Evolutionary conservation across 1,140 invertebrate genomes (phyloP).

Genomic region (Doryteuthis pealeii): DNA sequence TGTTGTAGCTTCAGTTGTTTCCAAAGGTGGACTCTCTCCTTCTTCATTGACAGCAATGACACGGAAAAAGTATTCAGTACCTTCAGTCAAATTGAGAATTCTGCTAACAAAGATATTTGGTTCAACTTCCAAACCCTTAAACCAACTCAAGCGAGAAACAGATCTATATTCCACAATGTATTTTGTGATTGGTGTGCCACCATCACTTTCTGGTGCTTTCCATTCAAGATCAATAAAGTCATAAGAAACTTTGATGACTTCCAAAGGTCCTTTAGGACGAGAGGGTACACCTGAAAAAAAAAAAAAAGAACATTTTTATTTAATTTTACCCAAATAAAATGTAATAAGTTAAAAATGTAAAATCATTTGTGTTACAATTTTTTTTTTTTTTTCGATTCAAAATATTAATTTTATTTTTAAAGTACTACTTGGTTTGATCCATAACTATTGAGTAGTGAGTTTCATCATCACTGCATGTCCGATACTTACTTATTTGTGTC

Average conservation of each 20-base stretch:
- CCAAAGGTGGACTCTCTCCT: slow-evolving; percentile 81
- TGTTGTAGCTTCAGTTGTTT: slow-evolving; percentile 65
- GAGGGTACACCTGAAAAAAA: slow-evolving; percentile 72
- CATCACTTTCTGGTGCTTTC: slow-evolving; percentile 89
- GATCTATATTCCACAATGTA: slow-evolving; percentile 94
- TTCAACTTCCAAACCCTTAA: slow-evolving; percentile 35
- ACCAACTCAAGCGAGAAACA: slow-evolving; percentile 33
- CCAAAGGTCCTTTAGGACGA: slow-evolving; percentile 89
- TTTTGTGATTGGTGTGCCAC: slow-evolving; percentile 88
- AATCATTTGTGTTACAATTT: too few relatives aligned
- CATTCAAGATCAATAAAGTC: slow-evolving; percentile 79
- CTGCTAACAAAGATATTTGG: slow-evolving; percentile 61
- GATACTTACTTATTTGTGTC: too few relatives aligned
- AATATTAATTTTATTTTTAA: too few relatives aligned
- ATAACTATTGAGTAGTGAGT: too few relatives aligned
- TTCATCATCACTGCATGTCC: too few relatives aligned
- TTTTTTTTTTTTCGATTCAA: too few relatives aligned
- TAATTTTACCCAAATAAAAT: too few relatives aligned
- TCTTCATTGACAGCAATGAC: slow-evolving; percentile 89
- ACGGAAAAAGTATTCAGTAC: slow-evolving; percentile 81
- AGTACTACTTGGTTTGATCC: too few relatives aligned
- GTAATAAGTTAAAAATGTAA: too few relatives aligned
- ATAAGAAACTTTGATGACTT: slow-evolving; percentile 60
- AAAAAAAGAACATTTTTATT: neutral
- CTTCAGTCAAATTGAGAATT: slow-evolving; percentile 24